A percentile compares a stretch with the other conserved stretches of the same genome.
phyloP scores from a whole-genome alignment of 2,113 vertebrate species.

The Hippolais icterina region DNA sequence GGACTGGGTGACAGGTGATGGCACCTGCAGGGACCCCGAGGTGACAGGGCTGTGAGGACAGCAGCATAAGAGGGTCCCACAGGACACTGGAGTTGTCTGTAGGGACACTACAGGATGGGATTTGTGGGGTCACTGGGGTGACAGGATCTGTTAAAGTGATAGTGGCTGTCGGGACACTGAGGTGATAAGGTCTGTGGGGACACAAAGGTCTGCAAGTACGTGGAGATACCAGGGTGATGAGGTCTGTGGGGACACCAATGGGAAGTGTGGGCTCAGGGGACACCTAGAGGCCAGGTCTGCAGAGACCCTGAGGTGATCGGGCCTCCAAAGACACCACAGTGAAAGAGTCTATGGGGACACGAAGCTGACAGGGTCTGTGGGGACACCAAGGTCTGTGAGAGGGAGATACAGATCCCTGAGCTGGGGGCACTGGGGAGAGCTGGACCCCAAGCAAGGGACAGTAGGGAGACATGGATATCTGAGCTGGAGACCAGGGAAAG shows the following conservation, averaged over 20 bases:
- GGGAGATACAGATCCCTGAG: background rate
- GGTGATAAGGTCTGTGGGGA: background rate
- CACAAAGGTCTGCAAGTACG: background rate
- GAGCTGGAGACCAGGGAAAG: background rate
- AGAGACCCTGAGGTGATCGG: background rate
- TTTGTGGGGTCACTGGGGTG: background rate
- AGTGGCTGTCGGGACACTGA: background rate
- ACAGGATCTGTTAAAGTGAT: background rate
- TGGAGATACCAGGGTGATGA: background rate
- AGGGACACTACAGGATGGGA: background rate
- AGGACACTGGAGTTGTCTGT: background rate
- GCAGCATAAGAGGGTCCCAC: background rate
- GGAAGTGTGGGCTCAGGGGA: background rate
- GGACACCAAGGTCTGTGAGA: background rate
- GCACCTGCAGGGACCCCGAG: background rate
- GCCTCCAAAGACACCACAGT: background rate
- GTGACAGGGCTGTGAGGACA: background rate
- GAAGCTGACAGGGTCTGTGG: background rate
- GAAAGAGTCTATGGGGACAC: background rate
- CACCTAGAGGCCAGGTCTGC: background rate
- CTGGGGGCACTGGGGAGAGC: background rate
- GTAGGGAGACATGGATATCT: background rate
- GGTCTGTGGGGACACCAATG: background rate
- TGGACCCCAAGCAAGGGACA: background rate
- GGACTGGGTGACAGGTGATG: background rate